phyloP scores from a whole-genome alignment of 2,888 invertebrate species.

The Sinopyrophorus schimmeli region DNA sequence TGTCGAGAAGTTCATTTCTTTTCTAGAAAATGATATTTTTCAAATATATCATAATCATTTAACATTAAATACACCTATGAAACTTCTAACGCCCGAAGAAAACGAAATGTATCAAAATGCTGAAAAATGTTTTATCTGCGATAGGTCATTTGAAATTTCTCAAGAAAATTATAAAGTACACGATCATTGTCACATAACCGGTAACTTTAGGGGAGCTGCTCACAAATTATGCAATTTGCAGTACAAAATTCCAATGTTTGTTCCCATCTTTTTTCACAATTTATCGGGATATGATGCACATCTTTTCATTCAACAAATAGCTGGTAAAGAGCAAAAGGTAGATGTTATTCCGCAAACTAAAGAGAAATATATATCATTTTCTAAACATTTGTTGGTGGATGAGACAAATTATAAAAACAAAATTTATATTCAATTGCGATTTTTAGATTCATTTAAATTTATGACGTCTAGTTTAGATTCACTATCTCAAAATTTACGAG shows the following conservation, averaged over 20 bases:
- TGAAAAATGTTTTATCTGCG: conserved; percentile 4
- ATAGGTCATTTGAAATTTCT: neutral
- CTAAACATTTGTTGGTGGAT: conserved; percentile 16
- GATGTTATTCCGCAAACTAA: conserved; percentile 5
- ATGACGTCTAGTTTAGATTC: conserved; percentile 10
- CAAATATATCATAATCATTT: too few species aligned
- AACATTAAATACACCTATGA: too few species aligned
- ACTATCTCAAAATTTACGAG: conserved; percentile 9
- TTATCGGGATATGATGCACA: conserved; percentile 7
- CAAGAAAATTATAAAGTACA: neutral
- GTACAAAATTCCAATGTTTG: conserved; percentile 6
- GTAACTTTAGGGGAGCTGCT: conserved; percentile 22
- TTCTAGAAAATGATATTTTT: too few species aligned
- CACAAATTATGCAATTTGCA: neutral
- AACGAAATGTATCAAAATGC: too few species aligned
- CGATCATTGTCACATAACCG: conserved; percentile 21
- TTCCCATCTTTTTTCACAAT: conserved; percentile 21
- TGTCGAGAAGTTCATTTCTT: too few species aligned
- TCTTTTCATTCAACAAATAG: conserved; percentile 17
- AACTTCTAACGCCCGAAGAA: too few species aligned
- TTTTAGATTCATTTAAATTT: conserved; percentile 24
- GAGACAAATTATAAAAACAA: too few species aligned
- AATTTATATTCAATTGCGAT: conserved; percentile 5
- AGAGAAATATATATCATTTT: conserved; percentile 26
- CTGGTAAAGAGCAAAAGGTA: conserved; percentile 7